phyloP scores from a whole-genome alignment of 2,797 vertebrate species.

The Poeciliopsis presidionis region DNA sequence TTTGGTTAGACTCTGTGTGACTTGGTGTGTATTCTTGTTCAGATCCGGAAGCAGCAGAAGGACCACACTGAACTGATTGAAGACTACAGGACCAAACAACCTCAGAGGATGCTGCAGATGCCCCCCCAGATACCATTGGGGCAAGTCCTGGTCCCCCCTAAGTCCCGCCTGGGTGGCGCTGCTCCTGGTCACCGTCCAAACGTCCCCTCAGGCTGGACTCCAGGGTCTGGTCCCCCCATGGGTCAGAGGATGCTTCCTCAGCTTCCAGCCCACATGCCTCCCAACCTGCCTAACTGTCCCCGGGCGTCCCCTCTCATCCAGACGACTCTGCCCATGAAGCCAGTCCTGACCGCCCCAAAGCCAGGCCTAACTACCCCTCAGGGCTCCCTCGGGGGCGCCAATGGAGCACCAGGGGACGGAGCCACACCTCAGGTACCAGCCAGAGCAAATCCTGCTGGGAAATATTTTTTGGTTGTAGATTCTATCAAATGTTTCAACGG shows the following conservation, averaged over 20 bases:
- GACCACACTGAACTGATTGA: constrained; percentile 96
- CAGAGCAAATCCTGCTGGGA: background rate
- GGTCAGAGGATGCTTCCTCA: constrained; percentile 74
- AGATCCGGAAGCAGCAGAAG: constrained; percentile 99
- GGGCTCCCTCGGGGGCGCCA: constrained; percentile 18
- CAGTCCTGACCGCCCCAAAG: constrained; percentile 17
- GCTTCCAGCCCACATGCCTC: constrained; percentile 69
- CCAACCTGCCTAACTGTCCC: constrained; percentile 23
- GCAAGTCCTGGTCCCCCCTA: constrained; percentile 71
- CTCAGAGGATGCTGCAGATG: constrained; percentile 65
- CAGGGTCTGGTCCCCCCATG: constrained; percentile 37
- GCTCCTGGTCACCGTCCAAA: constrained; percentile 44
- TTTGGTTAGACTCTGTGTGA: background rate
- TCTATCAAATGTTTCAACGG: background rate
- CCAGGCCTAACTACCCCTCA: constrained; percentile 17
- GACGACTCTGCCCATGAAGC: constrained; percentile 30
- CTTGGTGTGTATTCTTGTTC: background rate
- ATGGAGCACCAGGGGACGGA: constrained; percentile 33
- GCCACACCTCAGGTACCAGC: constrained; percentile 57
- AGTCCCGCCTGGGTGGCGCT: constrained; percentile 73
- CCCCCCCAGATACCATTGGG: constrained; percentile 78
- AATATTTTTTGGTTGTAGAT: background rate
- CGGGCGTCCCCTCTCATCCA: constrained; percentile 20
- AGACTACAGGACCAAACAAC: constrained; percentile 90
- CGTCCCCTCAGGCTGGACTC: constrained; percentile 65